Evolutionary conservation across 2,888 invertebrate species (phyloP), one percentile per base, ranked within the genome.

Genomic region (Ectemnius continuus): DNA sequence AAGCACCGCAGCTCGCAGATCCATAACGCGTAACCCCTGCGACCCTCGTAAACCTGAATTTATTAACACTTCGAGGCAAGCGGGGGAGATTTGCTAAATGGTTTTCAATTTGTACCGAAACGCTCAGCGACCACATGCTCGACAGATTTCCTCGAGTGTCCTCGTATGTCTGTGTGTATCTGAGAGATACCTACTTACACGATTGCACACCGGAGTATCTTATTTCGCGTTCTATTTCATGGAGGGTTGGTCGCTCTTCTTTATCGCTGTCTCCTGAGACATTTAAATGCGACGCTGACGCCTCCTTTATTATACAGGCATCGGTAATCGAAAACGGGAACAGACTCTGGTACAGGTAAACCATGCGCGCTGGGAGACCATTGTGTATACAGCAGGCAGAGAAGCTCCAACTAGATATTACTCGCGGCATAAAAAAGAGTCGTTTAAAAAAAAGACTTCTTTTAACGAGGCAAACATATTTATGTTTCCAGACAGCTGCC

Each of bases 61-160:
- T 91, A 91, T 91, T 91, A 91, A 90, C 89, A 90, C 89, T 88
- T 84, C 72, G 83, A 85, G 85, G 85, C 88, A 11, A 36, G 83
- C 80, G 79, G 79, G 81, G 85, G 88, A 89, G 89, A 90, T 90
- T 89, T 88, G 87, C 86, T 85, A 88, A 90, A 91, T 90, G 90
- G 90, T 91, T 90, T 91, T 91, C 91, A 91, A 91, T 91, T 91
- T 91, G 90, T 90, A 89, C 87, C 88, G 86, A 81, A 84, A 86
- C 86, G 82, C 84, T 70, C 61, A 67, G 66, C 52, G 80, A 79
- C 79, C 81, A 78, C 79, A 84, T 82, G 82, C 78, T 79, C 81
- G 80, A 79, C 81, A 78, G 81, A 84, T 85, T 69, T 79, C 75
- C 71, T 72, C 77, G 82, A 79, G 81, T 81, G 79, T 23, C 84